Evolutionary conservation across 1,140 invertebrate species (phyloP).

Genomic region (Cataglyphis hispanica): DNA sequence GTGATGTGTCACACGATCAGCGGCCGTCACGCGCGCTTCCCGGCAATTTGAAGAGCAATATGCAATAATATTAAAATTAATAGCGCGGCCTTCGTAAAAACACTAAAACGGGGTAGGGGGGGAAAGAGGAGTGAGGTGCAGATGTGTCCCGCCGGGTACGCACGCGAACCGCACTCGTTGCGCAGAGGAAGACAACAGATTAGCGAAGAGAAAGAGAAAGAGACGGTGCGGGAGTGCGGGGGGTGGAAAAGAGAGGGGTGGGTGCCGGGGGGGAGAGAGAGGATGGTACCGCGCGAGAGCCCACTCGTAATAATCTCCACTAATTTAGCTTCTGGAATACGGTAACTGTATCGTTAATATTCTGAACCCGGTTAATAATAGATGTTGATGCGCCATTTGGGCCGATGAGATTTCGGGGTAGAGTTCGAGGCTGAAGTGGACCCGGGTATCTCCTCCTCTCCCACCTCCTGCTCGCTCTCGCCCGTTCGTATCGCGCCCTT

Average conservation of each 20-base stretch:
- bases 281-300: constrained; percentile 76
- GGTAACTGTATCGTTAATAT: constrained; percentile 87
- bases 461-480: constrained; percentile 35
- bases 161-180: constrained; percentile 25
- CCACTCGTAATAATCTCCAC: constrained; percentile 86
- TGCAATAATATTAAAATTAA: constrained; percentile 82
- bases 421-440: constrained; percentile 84
- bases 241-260: constrained; percentile 51
- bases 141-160: constrained; percentile 41
- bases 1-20: constrained; percentile 68
- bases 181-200: constrained; percentile 61
- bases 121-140: not conserved
- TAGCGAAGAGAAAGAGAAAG: constrained; percentile 66
- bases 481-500: constrained; percentile 68
- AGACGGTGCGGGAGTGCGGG: constrained; percentile 36
- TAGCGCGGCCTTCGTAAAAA: constrained; percentile 77
- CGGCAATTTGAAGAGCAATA: constrained; percentile 79
- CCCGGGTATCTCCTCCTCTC: constrained; percentile 49
- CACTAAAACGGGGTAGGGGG: not conserved
- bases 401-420: constrained; percentile 86
- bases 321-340: constrained; percentile 87
- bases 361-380: constrained; percentile 85
- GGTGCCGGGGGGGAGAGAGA: constrained; percentile 27
- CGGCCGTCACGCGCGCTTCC: constrained; percentile 72
- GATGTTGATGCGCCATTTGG: constrained; percentile 87